phyloP scores from a whole-genome alignment of 2,113 vertebrate genomes.

The Scortum barcoo region DNA sequence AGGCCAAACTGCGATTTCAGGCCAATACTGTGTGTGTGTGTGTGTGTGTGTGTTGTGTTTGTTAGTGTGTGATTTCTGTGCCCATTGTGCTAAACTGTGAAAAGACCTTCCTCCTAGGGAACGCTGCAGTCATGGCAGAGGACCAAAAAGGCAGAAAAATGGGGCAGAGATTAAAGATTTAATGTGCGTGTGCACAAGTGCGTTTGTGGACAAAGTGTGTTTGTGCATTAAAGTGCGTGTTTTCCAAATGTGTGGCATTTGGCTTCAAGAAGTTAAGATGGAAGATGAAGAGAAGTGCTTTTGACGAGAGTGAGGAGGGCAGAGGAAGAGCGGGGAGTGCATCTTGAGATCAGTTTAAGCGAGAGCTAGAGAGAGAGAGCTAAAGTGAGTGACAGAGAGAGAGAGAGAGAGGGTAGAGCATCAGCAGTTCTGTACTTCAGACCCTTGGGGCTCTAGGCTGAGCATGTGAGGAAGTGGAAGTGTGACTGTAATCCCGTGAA shows the following conservation, averaged over 20 bases:
- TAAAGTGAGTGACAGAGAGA: conserved; percentile 8
- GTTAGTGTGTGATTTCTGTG: conserved; percentile 54
- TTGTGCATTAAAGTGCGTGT: conserved; percentile 42
- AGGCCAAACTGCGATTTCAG: conserved; percentile 38
- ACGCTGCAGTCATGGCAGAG: conserved; percentile 76
- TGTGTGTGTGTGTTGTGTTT: conserved; percentile 37
- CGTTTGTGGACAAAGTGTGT: conserved; percentile 62
- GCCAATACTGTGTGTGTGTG: conserved; percentile 41
- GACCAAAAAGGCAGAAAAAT: conserved; percentile 78
- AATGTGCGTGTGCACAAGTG: conserved; percentile 65
- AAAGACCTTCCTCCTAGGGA: conserved; percentile 76
- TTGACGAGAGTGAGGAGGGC: conserved; percentile 52
- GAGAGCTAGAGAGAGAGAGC: conserved; percentile 10
- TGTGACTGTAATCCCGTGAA: conserved; percentile 14
- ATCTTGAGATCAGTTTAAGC: conserved; percentile 38
- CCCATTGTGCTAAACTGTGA: conserved; percentile 75
- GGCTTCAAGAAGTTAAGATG: conserved; percentile 56
- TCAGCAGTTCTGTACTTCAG: background rate
- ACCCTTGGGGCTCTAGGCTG: background rate
- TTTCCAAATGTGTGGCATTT: conserved; percentile 69
- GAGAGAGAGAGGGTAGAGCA: conserved; percentile 13
- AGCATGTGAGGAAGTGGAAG: conserved; percentile 2
- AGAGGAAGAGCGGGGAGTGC: conserved; percentile 45
- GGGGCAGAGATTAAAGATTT: conserved; percentile 82
- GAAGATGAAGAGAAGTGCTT: conserved; percentile 70